Percentiles rank a stretch among this genome's conserved stretches.
Conservation (phyloP, 2,797 vertebrate species). For the Scyliorhinus canicula region DNA sequence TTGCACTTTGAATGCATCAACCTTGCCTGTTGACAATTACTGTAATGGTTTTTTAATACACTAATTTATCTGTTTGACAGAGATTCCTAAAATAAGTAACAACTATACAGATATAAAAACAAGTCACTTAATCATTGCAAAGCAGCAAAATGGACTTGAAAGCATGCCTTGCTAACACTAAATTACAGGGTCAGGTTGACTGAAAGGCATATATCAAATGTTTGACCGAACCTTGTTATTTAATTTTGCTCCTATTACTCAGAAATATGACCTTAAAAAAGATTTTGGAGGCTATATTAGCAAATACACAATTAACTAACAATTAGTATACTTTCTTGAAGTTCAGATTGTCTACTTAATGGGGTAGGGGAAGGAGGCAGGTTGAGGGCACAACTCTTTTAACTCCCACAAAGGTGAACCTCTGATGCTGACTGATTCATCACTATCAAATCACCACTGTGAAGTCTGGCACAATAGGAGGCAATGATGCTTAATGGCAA, state of each 20-base stretch:
- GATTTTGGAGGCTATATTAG: background rate
- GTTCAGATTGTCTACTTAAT: background rate
- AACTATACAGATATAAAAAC: background rate
- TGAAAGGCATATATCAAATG: background rate
- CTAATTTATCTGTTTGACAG: background rate
- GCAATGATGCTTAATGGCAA: no score
- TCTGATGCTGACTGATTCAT: background rate
- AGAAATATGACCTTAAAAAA: background rate
- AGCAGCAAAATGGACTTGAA: background rate
- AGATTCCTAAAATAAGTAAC: background rate
- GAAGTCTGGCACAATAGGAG: background rate
- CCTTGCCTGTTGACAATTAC: background rate
- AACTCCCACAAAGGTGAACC: background rate
- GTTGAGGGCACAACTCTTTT: background rate
- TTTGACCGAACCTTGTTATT: background rate
- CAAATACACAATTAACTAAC: background rate
- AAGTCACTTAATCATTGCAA: background rate
- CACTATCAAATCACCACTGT: background rate
- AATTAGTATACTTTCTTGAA: background rate
- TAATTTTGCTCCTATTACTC: background rate
- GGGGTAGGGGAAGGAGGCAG: no score
- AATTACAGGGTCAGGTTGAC: background rate
- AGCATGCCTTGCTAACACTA: background rate
- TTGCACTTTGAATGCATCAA: background rate
- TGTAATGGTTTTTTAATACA: background rate